Evolutionary conservation across 2,888 invertebrate species (phyloP).

Genomic region (Mystacides longicornis): DNA sequence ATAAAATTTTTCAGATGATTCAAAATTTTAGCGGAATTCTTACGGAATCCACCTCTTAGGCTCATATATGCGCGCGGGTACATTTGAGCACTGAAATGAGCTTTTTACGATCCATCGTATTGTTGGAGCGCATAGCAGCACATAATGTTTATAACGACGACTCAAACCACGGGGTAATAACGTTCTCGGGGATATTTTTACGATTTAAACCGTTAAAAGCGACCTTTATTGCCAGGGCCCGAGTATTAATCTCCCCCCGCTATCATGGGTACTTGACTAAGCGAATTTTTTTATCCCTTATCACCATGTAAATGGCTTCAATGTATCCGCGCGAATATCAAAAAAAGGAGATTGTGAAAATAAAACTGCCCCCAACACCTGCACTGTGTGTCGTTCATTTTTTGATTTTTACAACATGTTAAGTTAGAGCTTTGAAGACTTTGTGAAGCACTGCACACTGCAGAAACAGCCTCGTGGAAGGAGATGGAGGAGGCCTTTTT

Average conservation of each 20-base stretch:
- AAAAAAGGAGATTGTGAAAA: no score
- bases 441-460: no score
- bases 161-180: slow-evolving; percentile 15
- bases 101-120: slow-evolving; percentile 17
- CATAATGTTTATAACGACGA: slow-evolving; percentile 20
- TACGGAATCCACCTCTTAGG: neutral
- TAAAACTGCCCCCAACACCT: no score
- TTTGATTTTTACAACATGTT: no score
- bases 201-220: slow-evolving; percentile 25
- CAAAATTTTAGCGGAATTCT: no score
- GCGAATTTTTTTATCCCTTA: slow-evolving; percentile 10
- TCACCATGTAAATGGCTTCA: neutral
- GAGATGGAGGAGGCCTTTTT: no score
- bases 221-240: slow-evolving; percentile 21
- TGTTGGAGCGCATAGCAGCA: slow-evolving; percentile 18
- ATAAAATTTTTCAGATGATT: no score
- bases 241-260: slow-evolving; percentile 11
- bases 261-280: slow-evolving; percentile 3
- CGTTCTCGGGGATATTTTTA: slow-evolving; percentile 22
- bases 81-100: neutral
- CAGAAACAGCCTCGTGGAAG: no score
- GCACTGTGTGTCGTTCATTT: no score
- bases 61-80: neutral
- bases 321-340: no score
- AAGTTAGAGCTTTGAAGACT: no score